A percentile compares a stretch with the other conserved stretches of the same genome.
Conservation (phyloP, 2,888 invertebrate species). For the Polyommatus iphigenia region DNA sequence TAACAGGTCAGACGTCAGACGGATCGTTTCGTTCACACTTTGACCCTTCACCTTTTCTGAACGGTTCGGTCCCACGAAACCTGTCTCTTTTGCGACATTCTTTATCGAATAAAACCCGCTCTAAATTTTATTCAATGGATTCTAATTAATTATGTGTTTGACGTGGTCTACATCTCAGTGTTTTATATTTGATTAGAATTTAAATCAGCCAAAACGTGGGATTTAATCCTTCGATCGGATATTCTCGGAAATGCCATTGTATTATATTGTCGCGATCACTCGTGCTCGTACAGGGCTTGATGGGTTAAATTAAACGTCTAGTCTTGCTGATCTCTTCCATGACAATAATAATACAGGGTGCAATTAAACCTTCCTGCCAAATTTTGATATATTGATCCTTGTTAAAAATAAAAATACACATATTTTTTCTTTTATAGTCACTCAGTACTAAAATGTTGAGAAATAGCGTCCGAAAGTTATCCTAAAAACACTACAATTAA, state of each 20-base stretch:
- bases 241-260: no score
- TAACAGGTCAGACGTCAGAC: not conserved
- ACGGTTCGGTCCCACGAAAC: not conserved
- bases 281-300: no score
- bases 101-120: not conserved
- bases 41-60: not conserved
- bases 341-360: no score
- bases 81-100: conserved; percentile 5
- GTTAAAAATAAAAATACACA: no score
- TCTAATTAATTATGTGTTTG: not conserved
- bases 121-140: not conserved
- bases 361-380: no score
- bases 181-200: not conserved
- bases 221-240: not conserved
- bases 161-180: not conserved
- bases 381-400: no score
- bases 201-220: not conserved
- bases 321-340: not conserved
- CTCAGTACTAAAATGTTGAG: no score
- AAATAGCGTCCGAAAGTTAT: no score
- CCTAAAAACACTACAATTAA: no score
- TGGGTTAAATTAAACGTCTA: no score
- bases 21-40: not conserved
- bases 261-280: no score
- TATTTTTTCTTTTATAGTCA: no score